Evolutionary conservation across 2,113 vertebrate genomes (phyloP).

Genomic region (Phaethornis superciliosus): DNA sequence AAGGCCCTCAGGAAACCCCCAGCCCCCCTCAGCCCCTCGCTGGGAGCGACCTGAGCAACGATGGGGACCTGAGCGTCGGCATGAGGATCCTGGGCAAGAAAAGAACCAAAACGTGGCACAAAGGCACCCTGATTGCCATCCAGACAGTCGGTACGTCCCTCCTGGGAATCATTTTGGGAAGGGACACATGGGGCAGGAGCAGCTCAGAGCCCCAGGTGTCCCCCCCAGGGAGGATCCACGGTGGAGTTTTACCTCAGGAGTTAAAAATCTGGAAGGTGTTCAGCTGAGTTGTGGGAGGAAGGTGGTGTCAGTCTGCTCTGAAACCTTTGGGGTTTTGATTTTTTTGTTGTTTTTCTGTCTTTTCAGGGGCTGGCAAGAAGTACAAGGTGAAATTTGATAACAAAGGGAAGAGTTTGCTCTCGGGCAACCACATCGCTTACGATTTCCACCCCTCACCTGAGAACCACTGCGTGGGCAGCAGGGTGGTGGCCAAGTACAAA

Average conservation of each 20-base stretch:
- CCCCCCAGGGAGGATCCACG: too few relatives aligned
- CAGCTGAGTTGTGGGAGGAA: too few relatives aligned
- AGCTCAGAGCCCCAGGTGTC: too few relatives aligned
- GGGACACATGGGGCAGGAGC: too few relatives aligned
- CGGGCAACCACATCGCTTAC: conserved; percentile 95
- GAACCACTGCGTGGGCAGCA: conserved; percentile 88
- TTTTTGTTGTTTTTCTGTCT: background rate
- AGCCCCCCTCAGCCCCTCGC: background rate
- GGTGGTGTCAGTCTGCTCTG: too few relatives aligned
- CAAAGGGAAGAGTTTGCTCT: conserved; percentile 96
- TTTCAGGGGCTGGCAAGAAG: conserved; percentile 84
- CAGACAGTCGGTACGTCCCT: conserved; percentile 79
- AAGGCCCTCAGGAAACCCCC: background rate
- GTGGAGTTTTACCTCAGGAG: too few relatives aligned
- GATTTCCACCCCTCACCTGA: conserved; percentile 90
- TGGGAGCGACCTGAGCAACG: conserved; percentile 77
- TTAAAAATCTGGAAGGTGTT: too few relatives aligned
- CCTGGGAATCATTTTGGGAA: too few relatives aligned
- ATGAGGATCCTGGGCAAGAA: conserved; percentile 96
- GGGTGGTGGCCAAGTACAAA: conserved; percentile 96
- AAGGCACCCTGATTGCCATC: conserved; percentile 89
- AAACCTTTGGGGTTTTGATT: too few relatives aligned
- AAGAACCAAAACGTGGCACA: conserved; percentile 97
- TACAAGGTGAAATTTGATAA: conserved; percentile 98
- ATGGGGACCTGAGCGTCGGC: conserved; percentile 86